Evolutionary conservation across 2,113 vertebrate genomes (phyloP), one percentile per base, ranked within the genome.

Genomic region (Tringa solitaria): DNA sequence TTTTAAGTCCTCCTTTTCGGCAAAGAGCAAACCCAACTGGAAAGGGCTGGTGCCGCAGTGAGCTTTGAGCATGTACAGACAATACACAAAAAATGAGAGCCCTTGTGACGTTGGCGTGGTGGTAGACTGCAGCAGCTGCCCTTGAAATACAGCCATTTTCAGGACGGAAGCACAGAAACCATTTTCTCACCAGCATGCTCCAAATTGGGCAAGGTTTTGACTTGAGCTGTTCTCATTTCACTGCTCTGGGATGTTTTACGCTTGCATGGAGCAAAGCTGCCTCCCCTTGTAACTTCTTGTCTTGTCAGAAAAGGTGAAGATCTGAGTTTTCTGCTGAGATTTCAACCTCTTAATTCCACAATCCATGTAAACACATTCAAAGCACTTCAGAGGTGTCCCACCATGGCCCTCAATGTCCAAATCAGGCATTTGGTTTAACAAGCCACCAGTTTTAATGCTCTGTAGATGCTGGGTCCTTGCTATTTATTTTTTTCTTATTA

Each of bases 81-180:
- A 69, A 48, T 9, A 74, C 35, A 76, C 28, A 94, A 67, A 65
- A 86, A 95, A 60, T 6, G 12, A 7, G 16, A 97, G 95, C 85
- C 95, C 90, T 95, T 84, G 60, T 5, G 4, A 80, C 0, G 2
- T 16, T 48, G 81, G 81, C 6, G 7, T n/a, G 30, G 69, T 91
- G 78, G 78, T 45, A 80, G 79, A 53, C 17, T 12, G 87, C 87
- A 94, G 80, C 84, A 93, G 87, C 84, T 95, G 84, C 88, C 1
- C 4, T 50, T 50, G 63, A 86, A 65, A 65, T 20, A 22, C 39
- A 74, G 79, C 82, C 70, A 57, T 83, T 61, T 61, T 72, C 76
- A 90, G 75, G 43, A 57, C 1, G 75, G 96, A 95, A 97, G 88
- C 75, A 88, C 78, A 73, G 87, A 87, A 90, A 89, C 16, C 30